These are phyloP conservation scores for Tamias sibiricus DNA, from an alignment of 2,113 vertebrate species.

Conservation along the genomic window DNA sequence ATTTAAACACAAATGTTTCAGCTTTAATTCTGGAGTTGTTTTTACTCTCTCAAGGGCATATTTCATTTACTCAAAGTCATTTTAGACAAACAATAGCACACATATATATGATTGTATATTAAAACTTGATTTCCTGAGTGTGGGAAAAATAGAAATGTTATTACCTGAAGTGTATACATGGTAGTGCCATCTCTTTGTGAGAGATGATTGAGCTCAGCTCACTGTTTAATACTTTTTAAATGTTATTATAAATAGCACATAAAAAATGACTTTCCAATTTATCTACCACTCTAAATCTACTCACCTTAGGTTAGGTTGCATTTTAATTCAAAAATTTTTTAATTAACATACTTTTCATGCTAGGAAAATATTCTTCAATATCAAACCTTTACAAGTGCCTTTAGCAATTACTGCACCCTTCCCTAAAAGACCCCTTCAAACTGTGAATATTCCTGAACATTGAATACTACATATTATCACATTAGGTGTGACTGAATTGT, in stretches of 20 bases:
- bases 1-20: not conserved
- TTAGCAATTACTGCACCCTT: not conserved
- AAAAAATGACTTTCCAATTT: not conserved
- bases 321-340: not conserved
- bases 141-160: not conserved
- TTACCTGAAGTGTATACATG: not conserved
- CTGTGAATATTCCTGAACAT: not conserved
- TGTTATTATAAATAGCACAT: not conserved
- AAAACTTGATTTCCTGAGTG: constrained; percentile 8
- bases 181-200: not conserved
- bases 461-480: not conserved
- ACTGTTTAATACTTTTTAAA: not conserved
- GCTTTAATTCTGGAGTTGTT: not conserved
- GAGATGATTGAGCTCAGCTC: not conserved
- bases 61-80: not conserved
- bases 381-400: not conserved
- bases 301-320: not conserved
- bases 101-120: not conserved
- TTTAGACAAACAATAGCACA: not conserved
- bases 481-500: not conserved
- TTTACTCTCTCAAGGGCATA: not conserved
- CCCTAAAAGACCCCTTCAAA: not conserved
- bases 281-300: not conserved
- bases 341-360: not conserved
- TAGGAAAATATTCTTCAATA: constrained; percentile 30